Evolutionary conservation across 2,888 invertebrate species (phyloP), one percentile per base, ranked within the genome.

Genomic region (Drosophila atripex): DNA sequence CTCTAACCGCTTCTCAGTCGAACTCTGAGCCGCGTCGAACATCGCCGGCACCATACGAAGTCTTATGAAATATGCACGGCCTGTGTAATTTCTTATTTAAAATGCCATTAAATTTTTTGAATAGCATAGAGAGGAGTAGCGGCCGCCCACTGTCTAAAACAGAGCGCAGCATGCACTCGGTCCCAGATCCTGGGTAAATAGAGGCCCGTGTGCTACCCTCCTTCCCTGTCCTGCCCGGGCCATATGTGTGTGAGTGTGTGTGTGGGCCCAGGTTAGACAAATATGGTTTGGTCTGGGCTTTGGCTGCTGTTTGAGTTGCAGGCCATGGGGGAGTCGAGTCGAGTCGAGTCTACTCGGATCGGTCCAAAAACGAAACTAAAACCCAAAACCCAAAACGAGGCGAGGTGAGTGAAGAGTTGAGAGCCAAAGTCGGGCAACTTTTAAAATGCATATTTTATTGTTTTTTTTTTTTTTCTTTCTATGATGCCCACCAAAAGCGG

Each of bases 31-130:
- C 83, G 76, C 68, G 86, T 75, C 83, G 86, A 86, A 78, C 85
- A 73, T 78, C 73, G 74, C 59, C 50, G 72, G 72, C 49, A 66
- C 68, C 69, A 86, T 84, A 80, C 80, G 80, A 88, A 89, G 82
- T 87, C 90, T 85, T 88, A 90, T 90, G 85, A 90, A 90, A 90
- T 89, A 90, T 90, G 90, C 89, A 90, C 77, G 85, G 82, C 77
- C 86, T 88, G 86, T 86, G 89, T 89, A 90, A 91, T 91, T 91
- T 90, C 91, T 91, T 91, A 91, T 91, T 91, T 91, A 91, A 90
- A 91, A 91, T 90, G 91, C 91, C 90, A 91, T 91, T 91, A 90
- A 90, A 90, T 88, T 89, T 89, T 90, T 89, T 90, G 89, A 89
- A 90, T 89, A 90, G 90, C 89, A 80, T 76, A 84, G 87, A 77